Conservation (phyloP, 2,113 vertebrate species). For the Rhipidura dahli region DNA sequence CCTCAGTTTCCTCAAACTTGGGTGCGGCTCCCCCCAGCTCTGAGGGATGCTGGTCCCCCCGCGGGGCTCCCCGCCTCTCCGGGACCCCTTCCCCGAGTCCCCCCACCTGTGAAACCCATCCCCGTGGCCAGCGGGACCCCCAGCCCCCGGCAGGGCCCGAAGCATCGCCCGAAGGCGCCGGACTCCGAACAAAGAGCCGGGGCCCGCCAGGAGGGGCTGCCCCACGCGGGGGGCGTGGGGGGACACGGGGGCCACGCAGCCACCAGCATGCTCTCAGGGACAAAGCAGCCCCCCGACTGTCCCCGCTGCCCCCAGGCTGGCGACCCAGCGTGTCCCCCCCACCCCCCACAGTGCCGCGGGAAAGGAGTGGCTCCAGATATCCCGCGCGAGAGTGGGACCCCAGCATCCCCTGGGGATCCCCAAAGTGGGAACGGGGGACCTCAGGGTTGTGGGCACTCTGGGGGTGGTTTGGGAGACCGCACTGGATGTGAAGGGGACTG, state of each 20-base stretch:
- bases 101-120: background rate
- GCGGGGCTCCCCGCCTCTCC: background rate
- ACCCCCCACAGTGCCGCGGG: background rate
- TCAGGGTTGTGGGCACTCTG: too few relatives aligned
- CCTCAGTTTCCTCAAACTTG: background rate
- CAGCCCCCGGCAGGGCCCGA: background rate
- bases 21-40: background rate
- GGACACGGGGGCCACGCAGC: background rate
- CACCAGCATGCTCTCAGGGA: background rate
- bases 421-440: background rate
- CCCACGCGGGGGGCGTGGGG: background rate
- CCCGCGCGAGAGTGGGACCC: background rate
- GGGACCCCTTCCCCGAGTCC: background rate
- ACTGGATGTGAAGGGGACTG: background rate
- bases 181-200: conserved; percentile 31
- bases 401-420: background rate
- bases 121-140: background rate
- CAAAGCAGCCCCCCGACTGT: background rate
- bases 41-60: background rate
- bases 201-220: background rate
- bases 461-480: background rate
- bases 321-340: background rate
- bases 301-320: background rate
- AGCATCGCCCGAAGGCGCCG: background rate
- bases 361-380: background rate